Percentiles rank a stretch among this genome's conserved stretches.
Conservation (phyloP, 2,797 vertebrate species). For the Thaleichthys pacificus region DNA sequence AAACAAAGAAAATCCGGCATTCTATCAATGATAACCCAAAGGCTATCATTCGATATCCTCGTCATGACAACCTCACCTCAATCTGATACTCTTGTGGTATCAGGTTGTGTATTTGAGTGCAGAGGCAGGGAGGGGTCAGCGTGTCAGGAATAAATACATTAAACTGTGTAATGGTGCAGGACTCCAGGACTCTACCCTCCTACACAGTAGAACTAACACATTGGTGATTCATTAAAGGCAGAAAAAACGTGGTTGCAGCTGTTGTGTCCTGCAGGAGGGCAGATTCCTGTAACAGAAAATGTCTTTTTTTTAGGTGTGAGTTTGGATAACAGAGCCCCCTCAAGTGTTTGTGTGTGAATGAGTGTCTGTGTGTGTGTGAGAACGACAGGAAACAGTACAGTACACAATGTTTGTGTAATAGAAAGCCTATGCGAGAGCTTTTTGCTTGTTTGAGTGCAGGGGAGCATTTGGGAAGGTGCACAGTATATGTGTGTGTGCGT, state of each 20-base stretch:
- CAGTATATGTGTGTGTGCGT: slow-evolving; percentile 23
- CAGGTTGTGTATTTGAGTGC: slow-evolving; percentile 48
- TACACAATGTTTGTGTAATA: neutral
- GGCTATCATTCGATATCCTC: neutral
- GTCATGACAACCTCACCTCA: slow-evolving; percentile 6
- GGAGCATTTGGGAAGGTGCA: neutral
- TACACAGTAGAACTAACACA: slow-evolving; percentile 46
- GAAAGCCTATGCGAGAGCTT: neutral
- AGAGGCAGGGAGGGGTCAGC: slow-evolving; percentile 38
- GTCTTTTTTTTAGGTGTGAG: slow-evolving; percentile 36
- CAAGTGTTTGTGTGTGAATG: slow-evolving; percentile 7
- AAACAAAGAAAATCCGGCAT: neutral
- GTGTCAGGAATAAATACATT: slow-evolving; percentile 69
- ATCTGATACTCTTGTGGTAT: slow-evolving; percentile 22
- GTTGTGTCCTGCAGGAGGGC: slow-evolving; percentile 54
- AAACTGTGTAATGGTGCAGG: slow-evolving; percentile 63
- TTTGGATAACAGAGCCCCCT: slow-evolving; percentile 40
- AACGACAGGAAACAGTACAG: neutral
- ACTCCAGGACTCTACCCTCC: slow-evolving; percentile 13
- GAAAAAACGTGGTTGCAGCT: slow-evolving; percentile 59
- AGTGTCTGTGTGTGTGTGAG: neutral
- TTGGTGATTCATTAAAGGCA: slow-evolving; percentile 42
- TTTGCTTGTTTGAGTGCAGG: slow-evolving; percentile 6
- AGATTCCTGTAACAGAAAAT: slow-evolving; percentile 49
- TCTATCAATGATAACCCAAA: neutral